Evolutionary conservation across 2,113 vertebrate species (phyloP), one percentile per base, ranked within the genome.

Genomic region (Antigone vipio): DNA sequence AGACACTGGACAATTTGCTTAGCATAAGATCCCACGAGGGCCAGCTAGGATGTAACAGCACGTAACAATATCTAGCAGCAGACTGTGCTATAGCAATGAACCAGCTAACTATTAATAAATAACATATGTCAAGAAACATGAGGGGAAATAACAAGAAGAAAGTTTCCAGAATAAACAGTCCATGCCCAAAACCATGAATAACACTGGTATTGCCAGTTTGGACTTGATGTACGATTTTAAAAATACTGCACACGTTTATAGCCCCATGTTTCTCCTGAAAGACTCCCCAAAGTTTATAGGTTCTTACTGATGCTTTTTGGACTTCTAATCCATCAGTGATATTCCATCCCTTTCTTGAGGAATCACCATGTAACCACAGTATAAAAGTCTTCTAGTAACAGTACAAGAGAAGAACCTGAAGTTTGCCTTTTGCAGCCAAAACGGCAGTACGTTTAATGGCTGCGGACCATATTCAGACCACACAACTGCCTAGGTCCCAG

Each of bases 121-220:
- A 88, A 49, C 56, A 89, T 26, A 81, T 79, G 87, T 34, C 30
- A 35, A 45, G 49, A 68, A 91, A 75, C 7, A 69, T 16, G 32
- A 89, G n/a, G 71, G 35, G 26, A 60, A 94, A 93, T 58, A 83
- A 90, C 9, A 71, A 45, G 11, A 85, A 62, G 40, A 91, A 62
- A 68, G 53, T 38, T 85, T 95, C 89, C 86, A 94, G 87, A 89
- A 87, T 79, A 89, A 88, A 60, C 9, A 59, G 8, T 72, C 21
- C 34, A 38, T 44, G 35, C 60, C 53, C 1, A 0, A 91, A 85
- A 58, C 64, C 21, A 75, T 8, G 40, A 96, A 24, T 78, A 78
- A 78, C 52, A 74, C 23, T 45, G 64, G 6, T 26, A 50, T 15
- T 60, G 84, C 24, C 93, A 72, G 44, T 27, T 71, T 78, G 38